Conservation (phyloP, 2,113 vertebrate genomes). For the Willisornis vidua region DNA sequence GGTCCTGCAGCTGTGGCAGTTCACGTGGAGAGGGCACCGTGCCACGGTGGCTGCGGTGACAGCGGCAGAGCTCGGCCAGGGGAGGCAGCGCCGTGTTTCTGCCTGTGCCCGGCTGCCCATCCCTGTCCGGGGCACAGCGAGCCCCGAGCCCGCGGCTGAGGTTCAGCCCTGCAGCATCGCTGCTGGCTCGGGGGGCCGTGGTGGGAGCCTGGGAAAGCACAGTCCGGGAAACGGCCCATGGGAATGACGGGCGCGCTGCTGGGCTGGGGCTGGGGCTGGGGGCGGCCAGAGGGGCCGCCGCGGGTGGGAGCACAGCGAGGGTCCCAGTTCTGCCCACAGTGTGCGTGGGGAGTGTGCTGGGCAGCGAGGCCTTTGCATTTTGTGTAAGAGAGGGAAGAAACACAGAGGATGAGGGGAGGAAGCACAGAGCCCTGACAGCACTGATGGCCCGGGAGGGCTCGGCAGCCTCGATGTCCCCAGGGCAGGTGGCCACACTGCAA, state of each 20-base stretch:
- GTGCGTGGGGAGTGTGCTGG: accelerated
- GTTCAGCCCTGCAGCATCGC: accelerated
- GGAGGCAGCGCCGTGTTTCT: background rate
- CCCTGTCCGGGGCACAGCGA: background rate
- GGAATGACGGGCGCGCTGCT: accelerated
- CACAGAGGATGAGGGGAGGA: no score
- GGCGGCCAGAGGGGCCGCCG: background rate
- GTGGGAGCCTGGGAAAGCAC: background rate
- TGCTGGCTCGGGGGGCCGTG: background rate
- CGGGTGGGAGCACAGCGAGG: background rate
- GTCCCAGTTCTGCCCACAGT: background rate
- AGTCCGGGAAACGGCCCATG: accelerated
- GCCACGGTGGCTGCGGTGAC: background rate
- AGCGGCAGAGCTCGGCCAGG: background rate
- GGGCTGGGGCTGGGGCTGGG: background rate
- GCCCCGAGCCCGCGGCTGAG: accelerated
- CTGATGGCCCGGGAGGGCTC: background rate
- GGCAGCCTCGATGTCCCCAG: background rate
- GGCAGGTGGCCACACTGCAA: background rate
- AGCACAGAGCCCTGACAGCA: accelerated
- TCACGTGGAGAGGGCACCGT: background rate
- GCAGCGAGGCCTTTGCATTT: background rate
- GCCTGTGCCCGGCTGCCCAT: background rate
- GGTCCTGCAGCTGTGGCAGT: background rate
- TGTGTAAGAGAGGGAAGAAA: background rate